Evolutionary conservation across 2,888 invertebrate species (phyloP).

Genomic region (Euplexia lucipara): DNA sequence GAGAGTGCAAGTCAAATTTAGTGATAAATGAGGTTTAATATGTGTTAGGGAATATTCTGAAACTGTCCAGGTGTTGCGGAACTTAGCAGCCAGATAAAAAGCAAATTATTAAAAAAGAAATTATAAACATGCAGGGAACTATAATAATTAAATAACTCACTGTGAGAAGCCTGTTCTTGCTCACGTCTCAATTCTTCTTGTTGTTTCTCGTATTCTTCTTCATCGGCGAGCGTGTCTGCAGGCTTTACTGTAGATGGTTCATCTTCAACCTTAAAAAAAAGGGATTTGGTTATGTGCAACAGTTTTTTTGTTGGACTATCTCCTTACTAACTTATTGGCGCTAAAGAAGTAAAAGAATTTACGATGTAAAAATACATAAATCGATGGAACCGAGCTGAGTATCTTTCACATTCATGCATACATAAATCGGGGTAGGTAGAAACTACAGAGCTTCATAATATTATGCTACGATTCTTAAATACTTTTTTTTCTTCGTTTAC

Average conservation of each 20-base stretch:
- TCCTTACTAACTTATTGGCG: no score
- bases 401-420: no score
- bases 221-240: slow-evolving; percentile 83
- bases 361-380: no score
- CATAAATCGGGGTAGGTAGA: no score
- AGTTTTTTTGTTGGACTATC: no score
- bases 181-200: slow-evolving; percentile 83
- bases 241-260: slow-evolving; percentile 77
- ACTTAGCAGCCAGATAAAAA: slow-evolving; percentile 25
- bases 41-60: slow-evolving; percentile 9
- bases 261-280: slow-evolving; percentile 78
- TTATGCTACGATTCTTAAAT: no score
- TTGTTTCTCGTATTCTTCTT: slow-evolving; percentile 85
- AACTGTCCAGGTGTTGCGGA: slow-evolving; percentile 6
- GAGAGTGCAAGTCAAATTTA: slow-evolving; percentile 3
- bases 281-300: not conserved
- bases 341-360: no score
- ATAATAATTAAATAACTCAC: slow-evolving; percentile 76
- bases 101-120: slow-evolving; percentile 28
- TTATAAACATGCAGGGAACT: slow-evolving; percentile 34
- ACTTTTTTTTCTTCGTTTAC: no score
- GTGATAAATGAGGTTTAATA: slow-evolving; percentile 12
- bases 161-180: slow-evolving; percentile 80
- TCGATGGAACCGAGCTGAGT: no score
- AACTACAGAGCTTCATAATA: no score